Percentiles rank a stretch among this genome's conserved stretches.
Conservation (phyloP, 2,797 vertebrate species). For the Melanogrammus aeglefinus region DNA sequence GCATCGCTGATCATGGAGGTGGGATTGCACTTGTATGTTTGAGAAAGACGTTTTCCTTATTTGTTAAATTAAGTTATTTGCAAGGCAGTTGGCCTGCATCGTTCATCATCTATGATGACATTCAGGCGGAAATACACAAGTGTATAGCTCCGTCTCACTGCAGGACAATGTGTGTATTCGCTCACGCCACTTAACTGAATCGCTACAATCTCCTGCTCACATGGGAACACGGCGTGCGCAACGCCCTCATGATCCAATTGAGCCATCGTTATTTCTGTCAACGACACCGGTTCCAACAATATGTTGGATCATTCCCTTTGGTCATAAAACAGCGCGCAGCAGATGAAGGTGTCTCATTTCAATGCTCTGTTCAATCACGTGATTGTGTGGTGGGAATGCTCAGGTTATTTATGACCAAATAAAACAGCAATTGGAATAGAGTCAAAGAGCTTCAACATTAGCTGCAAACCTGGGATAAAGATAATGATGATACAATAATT, state of each 20-base stretch:
- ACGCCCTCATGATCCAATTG: constrained; percentile 59
- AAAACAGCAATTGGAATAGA: not conserved
- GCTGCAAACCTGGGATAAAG: not conserved
- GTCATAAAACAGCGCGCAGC: no score
- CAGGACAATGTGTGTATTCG: constrained; percentile 45
- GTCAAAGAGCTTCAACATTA: not conserved
- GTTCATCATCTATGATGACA: constrained; percentile 56
- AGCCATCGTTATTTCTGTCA: constrained; percentile 38
- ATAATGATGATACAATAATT: not conserved
- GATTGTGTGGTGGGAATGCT: no score
- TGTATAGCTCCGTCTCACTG: constrained; percentile 30
- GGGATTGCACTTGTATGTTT: constrained; percentile 61
- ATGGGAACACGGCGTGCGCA: constrained; percentile 21
- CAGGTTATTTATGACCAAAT: not conserved
- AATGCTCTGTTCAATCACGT: no score
- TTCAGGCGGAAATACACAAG: constrained; percentile 56
- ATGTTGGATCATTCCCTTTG: constrained; percentile 30
- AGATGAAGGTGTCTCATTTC: no score
- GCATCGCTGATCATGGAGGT: constrained; percentile 49
- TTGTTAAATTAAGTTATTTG: constrained; percentile 62
- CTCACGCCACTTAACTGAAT: constrained; percentile 63
- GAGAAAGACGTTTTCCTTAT: constrained; percentile 50
- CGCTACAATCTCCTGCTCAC: constrained; percentile 29
- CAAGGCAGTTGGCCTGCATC: constrained; percentile 39
- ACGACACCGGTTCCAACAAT: constrained; percentile 22